Conservation (phyloP, 2,113 vertebrate species). For the Carlito syrichta region DNA sequence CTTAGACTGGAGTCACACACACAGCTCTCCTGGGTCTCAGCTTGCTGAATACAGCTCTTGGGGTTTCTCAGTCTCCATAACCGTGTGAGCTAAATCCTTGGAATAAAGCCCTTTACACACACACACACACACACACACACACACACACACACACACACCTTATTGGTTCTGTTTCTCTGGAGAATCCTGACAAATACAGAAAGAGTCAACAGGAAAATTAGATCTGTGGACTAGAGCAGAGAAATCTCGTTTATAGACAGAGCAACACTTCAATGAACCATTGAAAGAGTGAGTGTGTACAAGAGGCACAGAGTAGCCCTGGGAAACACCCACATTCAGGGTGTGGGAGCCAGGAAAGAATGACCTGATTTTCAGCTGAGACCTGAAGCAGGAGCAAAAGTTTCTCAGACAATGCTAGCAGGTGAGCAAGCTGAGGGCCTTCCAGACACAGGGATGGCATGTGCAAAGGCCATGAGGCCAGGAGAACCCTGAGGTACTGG, state of each 20-base stretch:
- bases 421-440: neutral
- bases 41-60: neutral
- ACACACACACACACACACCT: neutral
- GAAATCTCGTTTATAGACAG: neutral
- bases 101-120: neutral
- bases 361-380: neutral
- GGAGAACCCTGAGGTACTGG: neutral
- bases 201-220: neutral
- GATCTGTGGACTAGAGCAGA: neutral
- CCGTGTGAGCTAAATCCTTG: neutral
- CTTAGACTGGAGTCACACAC: neutral
- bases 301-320: neutral
- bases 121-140: too few species aligned
- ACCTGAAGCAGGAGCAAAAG: neutral
- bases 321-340: neutral
- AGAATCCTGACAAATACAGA: neutral
- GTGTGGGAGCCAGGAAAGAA: neutral
- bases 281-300: neutral
- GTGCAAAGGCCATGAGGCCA: neutral
- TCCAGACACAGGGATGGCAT: neutral
- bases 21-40: neutral
- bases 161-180: neutral
- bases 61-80: neutral
- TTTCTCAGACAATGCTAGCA: neutral
- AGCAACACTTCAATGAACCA: neutral